Evolutionary conservation across 2,888 invertebrate genomes (phyloP), one percentile per base, ranked within the genome.

Genomic region (Drosophila austrosaltans): DNA sequence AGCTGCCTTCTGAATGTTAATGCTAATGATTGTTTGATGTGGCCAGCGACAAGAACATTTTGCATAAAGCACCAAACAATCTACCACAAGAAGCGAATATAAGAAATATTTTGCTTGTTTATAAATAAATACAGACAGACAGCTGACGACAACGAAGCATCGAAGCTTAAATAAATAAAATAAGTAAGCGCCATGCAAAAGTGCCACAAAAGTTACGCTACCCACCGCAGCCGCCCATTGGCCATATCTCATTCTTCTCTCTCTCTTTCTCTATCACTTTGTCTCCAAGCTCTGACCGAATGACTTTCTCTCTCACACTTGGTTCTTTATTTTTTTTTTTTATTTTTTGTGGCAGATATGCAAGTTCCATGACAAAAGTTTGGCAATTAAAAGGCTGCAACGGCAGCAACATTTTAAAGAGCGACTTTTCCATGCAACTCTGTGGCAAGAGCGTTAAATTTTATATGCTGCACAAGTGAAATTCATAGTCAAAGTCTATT

Each of bases 21-120:
- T 75, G 81, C 86, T 83, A 87, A 83, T 83, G 88, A 83, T 87
- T 87, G 83, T 88, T 83, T 85, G 81, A 83, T 83, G 73, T 88
- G 88, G 69, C 72, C 54, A 0, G 7, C 28, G 10, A 42, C 58
- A 70, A 61, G 44, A 53, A 56, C 56, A 78, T 62, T 72, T 65
- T 42, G 22, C 7, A 16, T 40, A 61, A 25, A 20, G 22, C 58
- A 36, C 64, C 4, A 57, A 40, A 61, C n/a, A 54, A 44, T 53
- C 53, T 25, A 28, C 10, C 2, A 62, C 32, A 5, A 6, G 32
- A 32, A 36, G 36, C 8, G 36, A 16, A 44, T 30, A 30, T 53
- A 53, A 28, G 25, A 68, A 59, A 59, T 59, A 36, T 57, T 61
- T 40, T 16, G 53, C 53, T 74, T 67, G 62, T 74, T 74, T 72